phyloP scores from a whole-genome alignment of 2,797 vertebrate species.

The Sebastiscus tertius region DNA sequence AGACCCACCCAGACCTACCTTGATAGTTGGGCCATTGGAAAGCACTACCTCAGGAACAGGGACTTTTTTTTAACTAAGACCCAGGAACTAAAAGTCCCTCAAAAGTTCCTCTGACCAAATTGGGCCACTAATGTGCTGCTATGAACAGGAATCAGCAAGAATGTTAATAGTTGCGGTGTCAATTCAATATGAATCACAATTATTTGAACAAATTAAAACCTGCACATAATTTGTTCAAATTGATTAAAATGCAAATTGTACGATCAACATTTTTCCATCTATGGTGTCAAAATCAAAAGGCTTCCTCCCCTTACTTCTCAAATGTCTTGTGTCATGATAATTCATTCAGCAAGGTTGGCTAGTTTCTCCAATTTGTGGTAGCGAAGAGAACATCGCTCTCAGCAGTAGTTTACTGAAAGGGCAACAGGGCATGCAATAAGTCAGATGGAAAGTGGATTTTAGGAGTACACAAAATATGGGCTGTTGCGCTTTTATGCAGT shows the following conservation, averaged over 20 bases:
- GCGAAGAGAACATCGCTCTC: not conserved
- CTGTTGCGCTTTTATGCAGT: not conserved
- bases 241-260: not conserved
- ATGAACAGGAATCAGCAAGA: too few species aligned
- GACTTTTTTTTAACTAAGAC: too few species aligned
- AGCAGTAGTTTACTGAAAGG: not conserved
- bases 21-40: too few species aligned
- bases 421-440: not conserved
- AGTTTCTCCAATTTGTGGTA: not conserved
- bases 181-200: too few species aligned
- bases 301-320: not conserved
- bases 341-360: not conserved
- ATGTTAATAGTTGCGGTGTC: too few species aligned
- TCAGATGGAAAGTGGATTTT: not conserved
- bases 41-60: rapidly evolving
- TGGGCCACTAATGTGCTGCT: too few species aligned
- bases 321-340: not conserved
- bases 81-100: too few species aligned
- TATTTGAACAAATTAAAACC: not conserved
- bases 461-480: not conserved
- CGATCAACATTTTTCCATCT: not conserved
- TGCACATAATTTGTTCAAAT: not conserved
- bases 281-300: not conserved
- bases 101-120: too few species aligned
- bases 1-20: too few species aligned